Evolutionary conservation across 2,113 vertebrate genomes (phyloP).

Genomic region (Amphilophus citrinellus): DNA sequence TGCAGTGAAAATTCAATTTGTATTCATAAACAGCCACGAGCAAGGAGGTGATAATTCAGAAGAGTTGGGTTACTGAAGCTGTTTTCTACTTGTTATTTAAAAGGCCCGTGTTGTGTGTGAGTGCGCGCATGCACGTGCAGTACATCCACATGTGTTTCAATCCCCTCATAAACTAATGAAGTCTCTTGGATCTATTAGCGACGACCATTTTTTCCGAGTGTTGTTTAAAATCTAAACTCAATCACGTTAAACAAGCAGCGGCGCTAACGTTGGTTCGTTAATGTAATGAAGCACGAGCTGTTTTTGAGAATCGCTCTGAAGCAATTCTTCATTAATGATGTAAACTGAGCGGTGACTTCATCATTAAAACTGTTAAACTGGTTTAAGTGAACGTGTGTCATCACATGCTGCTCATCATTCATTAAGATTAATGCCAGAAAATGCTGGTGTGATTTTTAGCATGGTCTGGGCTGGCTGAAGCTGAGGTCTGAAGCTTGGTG

Average conservation of each 20-base stretch:
- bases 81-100: conserved; percentile 78
- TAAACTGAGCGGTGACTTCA: conserved; percentile 33
- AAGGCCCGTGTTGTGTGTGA: conserved; percentile 27
- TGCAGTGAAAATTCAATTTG: conserved; percentile 81
- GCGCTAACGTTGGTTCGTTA: conserved; percentile 58
- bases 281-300: conserved; percentile 41
- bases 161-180: conserved; percentile 60
- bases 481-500: background rate
- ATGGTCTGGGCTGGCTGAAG: background rate
- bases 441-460: background rate
- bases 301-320: conserved; percentile 54
- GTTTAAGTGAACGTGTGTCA: conserved; percentile 47
- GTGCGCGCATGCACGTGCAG: conserved; percentile 1
- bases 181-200: conserved; percentile 61
- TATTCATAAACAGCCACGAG: conserved; percentile 81
- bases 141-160: conserved; percentile 10
- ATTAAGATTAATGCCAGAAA: background rate
- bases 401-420: background rate
- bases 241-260: conserved; percentile 55
- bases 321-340: conserved; percentile 49
- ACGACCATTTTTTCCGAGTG: conserved; percentile 60
- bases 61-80: conserved; percentile 72
- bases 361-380: conserved; percentile 45
- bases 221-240: conserved; percentile 75
- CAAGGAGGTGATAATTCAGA: conserved; percentile 79